phyloP scores from a whole-genome alignment of 2,888 invertebrate genomes.

The Drosophila mercatorum region DNA sequence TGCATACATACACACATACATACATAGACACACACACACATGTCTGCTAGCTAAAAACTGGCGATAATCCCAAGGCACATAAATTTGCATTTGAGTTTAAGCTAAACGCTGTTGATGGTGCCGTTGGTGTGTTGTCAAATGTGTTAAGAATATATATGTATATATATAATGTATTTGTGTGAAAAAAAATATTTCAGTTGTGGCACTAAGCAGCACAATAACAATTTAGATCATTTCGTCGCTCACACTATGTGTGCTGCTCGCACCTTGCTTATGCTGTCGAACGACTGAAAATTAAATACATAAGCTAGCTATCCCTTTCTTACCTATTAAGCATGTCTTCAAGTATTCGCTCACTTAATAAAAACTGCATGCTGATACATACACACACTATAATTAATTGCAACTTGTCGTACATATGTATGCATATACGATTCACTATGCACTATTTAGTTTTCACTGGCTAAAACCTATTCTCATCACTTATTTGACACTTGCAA shows the following conservation, averaged over 20 bases:
- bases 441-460: too few relatives aligned
- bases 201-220: neutral
- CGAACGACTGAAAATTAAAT: neutral
- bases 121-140: slow-evolving; percentile 8
- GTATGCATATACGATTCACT: too few relatives aligned
- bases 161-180: neutral
- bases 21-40: neutral
- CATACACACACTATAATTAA: too few relatives aligned
- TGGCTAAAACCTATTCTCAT: neutral
- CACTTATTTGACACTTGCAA: neutral
- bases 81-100: slow-evolving; percentile 43
- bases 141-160: neutral
- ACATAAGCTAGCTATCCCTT: neutral
- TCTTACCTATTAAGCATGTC: neutral
- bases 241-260: neutral
- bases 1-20: neutral
- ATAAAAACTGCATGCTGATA: neutral
- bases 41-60: slow-evolving; percentile 8
- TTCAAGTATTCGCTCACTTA: neutral
- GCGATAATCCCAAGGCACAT: slow-evolving; percentile 51
- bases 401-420: too few relatives aligned
- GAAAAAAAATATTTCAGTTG: neutral
- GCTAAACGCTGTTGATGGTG: slow-evolving; percentile 51
- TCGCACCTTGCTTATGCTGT: neutral
- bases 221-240: neutral